phyloP scores from a whole-genome alignment of 2,113 vertebrate genomes.

The Xiphophorus hellerii region DNA sequence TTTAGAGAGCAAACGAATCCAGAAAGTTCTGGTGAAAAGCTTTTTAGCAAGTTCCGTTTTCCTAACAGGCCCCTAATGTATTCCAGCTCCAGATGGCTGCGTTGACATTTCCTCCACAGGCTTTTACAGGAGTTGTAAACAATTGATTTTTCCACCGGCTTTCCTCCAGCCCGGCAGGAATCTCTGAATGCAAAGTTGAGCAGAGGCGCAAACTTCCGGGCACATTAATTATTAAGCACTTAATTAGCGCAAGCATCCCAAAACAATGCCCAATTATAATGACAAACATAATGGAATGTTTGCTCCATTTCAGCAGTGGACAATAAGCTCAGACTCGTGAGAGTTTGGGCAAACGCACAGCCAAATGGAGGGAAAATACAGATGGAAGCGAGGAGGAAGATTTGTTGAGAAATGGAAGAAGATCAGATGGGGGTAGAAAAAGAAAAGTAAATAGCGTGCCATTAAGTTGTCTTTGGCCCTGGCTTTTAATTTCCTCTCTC shows the following conservation, averaged over 20 bases:
- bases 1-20: not conserved
- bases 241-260: slow-evolving; percentile 11
- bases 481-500: slow-evolving; percentile 51
- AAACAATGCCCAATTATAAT: slow-evolving; percentile 19
- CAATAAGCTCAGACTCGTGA: slow-evolving; percentile 26
- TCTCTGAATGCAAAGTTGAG: not conserved
- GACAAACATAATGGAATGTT: not conserved
- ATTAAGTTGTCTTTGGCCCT: slow-evolving; percentile 69
- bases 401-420: slow-evolving; percentile 1
- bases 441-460: slow-evolving; percentile 54
- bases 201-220: not conserved
- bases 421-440: slow-evolving; percentile 17
- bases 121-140: not conserved
- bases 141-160: not conserved
- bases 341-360: slow-evolving; percentile 11
- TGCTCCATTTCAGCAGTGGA: slow-evolving; percentile 9
- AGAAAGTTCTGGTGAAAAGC: not conserved
- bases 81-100: slow-evolving; percentile 6
- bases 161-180: not conserved
- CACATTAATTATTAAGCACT: slow-evolving; percentile 22
- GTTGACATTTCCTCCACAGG: not conserved
- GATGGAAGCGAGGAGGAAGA: slow-evolving; percentile 8
- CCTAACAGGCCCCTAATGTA: not conserved
- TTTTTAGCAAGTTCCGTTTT: not conserved
- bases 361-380: slow-evolving; percentile 13